Base-by-base conservation (phyloP, 2,113 vertebrate species). In the Tonatia bakeri region DNA sequence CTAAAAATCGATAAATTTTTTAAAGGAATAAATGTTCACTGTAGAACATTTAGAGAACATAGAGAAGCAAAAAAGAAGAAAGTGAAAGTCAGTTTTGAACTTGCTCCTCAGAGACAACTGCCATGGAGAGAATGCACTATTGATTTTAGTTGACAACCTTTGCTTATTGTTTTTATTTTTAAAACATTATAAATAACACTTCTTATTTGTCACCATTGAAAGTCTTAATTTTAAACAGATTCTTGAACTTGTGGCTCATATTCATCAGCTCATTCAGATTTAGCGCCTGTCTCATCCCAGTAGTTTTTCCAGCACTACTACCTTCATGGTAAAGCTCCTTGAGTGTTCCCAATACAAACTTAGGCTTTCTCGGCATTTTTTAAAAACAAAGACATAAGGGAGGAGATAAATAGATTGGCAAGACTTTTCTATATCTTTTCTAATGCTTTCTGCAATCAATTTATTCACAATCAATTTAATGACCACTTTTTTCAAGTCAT, bases 11-110 rank as follows among this genome's bases (percentile, higher is more conserved):
- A 64, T 64, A 64, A 10, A 4, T 14, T 64, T 61, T 64, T 64
- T 31, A 64, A 97, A 90, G 31, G 6, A 72, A 85, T 95, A 95
- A 59, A 61, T 86, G 17, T 73, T 61, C 47, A 92, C n/a, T 16
- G 20, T 69, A 40, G 24, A 86, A 92, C 31, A 92, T 50, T 94
- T 72, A 61, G 6, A 75, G 65, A 83, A 92, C 93, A 96, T 5
- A 92, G 70, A 65, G 54, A 97, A 33, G 50, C 56, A 90, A 87
- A 95, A 81, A 88, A 92, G 33, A 85, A 93, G n/a, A 90, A 84
- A 94, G 26, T 43, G 8, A 82, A 91, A 85, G 31, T 84, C 75
- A 75, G 31, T 45, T 91, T 33, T 90, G 72, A 87, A 90, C 17
- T 43, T 80, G 36, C 33, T 79, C 40, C 24, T 94, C 56, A 38